Base-by-base conservation (phyloP, 2,888 invertebrate genomes). In the Ectemnius continuus region DNA sequence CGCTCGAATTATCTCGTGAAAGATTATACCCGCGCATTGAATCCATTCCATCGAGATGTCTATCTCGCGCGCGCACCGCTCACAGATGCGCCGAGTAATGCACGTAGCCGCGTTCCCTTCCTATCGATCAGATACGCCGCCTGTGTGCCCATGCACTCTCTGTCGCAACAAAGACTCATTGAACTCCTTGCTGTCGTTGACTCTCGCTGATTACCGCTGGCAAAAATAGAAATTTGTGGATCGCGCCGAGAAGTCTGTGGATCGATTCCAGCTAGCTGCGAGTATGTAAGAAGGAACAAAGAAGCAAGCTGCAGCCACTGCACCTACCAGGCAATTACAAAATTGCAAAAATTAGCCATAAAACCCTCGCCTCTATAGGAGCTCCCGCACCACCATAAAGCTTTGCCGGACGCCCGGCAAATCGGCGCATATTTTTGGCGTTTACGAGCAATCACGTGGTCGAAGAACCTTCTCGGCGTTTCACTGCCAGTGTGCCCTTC, bases 391-490 rank as follows among this genome's bases (percentile, higher is more conserved):
- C 78, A 74, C 82, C 86, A 84, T 88, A 88, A 88, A 88, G 79
- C 84, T 84, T 36, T 80, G 82, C 83, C 76, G 82, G 72, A 79
- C 80, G 81, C 80, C 77, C 84, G 81, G 81, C 88, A 88, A 89
- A 89, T 89, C 88, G 85, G 84, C 84, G 89, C 86, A 88, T 86
- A 89, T 87, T 90, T 90, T 90, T 88, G 89, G 89, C 87, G 82
- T 91, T 91, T 91, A 90, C 89, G 90, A 90, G 84, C 90, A 89
- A 90, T 90, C 89, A 88, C 85, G 85, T 81, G 85, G 86, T 85
- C 84, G 77, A 73, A 67, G 80, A 81, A 78, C 77, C 58, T 67
- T 61, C 59, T 8, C 61, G 52, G 16, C 75, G 23, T 61, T 63
- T 57, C 73, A 56, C 67, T 61, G 47, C 61, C 52, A 52, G 16